Conservation (phyloP, 1,140 invertebrate genomes). For the Drosophila equinoxialis region DNA sequence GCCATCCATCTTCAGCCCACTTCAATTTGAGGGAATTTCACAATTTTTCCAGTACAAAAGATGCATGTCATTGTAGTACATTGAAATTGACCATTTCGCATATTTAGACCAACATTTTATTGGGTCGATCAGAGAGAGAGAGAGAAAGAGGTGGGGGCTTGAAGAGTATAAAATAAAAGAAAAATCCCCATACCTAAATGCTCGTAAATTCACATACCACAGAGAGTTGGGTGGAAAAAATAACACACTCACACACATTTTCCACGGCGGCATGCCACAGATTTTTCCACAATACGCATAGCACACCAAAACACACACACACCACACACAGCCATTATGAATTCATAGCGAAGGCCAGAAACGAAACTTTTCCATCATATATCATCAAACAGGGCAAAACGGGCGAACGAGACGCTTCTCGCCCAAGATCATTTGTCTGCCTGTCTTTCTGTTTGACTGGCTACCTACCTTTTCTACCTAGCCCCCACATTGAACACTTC, state of each 20-base stretch:
- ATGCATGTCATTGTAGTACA: slow-evolving; percentile 57
- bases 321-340: not conserved
- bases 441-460: not conserved
- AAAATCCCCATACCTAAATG: slow-evolving; percentile 49
- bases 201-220: slow-evolving; percentile 45
- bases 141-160: too few species aligned
- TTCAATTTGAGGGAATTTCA: slow-evolving; percentile 37
- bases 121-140: not conserved
- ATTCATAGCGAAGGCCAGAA: slow-evolving; percentile 23
- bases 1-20: slow-evolving; percentile 18
- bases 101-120: slow-evolving; percentile 49
- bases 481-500: slow-evolving; percentile 42
- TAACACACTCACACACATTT: not conserved
- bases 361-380: slow-evolving; percentile 65
- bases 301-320: slow-evolving; percentile 3
- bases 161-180: not conserved
- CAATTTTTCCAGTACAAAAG: slow-evolving; percentile 33
- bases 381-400: slow-evolving; percentile 46
- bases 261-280: slow-evolving; percentile 21
- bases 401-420: slow-evolving; percentile 22
- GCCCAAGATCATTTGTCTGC: slow-evolving; percentile 21
- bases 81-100: slow-evolving; percentile 51
- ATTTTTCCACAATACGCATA: slow-evolving; percentile 35
- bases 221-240: slow-evolving; percentile 15
- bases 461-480: not conserved